Conservation (phyloP, 2,888 invertebrate genomes). For the Hedychridium roseum region DNA sequence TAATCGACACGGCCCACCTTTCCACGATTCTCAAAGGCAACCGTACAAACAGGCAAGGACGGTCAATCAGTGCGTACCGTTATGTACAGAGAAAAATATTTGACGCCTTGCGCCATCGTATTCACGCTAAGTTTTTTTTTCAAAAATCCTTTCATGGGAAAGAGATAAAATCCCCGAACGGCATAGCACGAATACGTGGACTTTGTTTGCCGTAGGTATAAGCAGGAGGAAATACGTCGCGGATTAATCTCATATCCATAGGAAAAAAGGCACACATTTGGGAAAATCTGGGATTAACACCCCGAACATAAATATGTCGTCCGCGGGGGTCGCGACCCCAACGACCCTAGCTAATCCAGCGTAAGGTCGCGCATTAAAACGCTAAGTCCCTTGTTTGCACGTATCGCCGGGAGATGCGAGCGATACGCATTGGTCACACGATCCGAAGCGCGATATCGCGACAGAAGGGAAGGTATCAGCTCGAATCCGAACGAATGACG, state of each 20-base stretch:
- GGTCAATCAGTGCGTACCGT: no score
- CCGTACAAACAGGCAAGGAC: no score
- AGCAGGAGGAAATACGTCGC: neutral
- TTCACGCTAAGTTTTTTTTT: no score
- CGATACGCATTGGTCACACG: slow-evolving; percentile 25
- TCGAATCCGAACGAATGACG: no score
- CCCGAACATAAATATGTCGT: slow-evolving; percentile 32
- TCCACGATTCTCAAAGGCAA: no score
- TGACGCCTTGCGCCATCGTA: neutral
- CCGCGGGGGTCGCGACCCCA: slow-evolving; percentile 16
- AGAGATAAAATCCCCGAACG: no score
- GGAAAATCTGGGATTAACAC: slow-evolving; percentile 43
- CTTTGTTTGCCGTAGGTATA: no score
- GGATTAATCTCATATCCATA: neutral
- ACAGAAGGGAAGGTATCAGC: no score
- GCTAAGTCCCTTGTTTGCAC: slow-evolving; percentile 38
- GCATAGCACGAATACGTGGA: no score
- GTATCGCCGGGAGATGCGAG: slow-evolving; percentile 27
- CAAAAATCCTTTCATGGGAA: no score
- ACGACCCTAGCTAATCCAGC: slow-evolving; percentile 27
- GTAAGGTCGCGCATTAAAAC: slow-evolving; percentile 36
- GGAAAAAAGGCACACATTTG: slow-evolving; percentile 3
- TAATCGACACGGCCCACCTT: slow-evolving; percentile 25
- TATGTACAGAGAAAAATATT: neutral
- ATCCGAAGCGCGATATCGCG: no score